Percentiles rank a stretch among this genome's conserved stretches.
Conservation (phyloP, 2,797 vertebrate genomes). For the Allobates femoralis region DNA sequence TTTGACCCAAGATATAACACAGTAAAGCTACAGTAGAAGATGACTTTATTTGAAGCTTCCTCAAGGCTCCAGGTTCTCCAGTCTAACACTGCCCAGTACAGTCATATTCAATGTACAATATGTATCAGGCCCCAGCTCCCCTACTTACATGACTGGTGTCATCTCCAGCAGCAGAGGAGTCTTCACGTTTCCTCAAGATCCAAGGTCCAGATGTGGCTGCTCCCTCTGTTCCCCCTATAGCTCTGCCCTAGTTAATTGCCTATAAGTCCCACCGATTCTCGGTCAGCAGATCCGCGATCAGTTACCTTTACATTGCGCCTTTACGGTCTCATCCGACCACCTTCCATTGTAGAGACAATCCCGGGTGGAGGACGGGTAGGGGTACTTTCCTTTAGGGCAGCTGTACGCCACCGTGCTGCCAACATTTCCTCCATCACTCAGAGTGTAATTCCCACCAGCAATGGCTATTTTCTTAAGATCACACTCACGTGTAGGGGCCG, state of each 20-base stretch:
- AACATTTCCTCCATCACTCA: neutral
- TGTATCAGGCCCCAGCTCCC: neutral
- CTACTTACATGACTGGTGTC: neutral
- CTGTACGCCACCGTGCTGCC: neutral
- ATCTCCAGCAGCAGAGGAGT: neutral
- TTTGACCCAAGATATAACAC: too few relatives aligned
- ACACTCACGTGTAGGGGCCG: neutral
- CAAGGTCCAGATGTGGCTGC: neutral
- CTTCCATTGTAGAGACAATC: neutral
- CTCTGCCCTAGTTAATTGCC: neutral
- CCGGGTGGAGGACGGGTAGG: neutral
- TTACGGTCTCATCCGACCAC: neutral
- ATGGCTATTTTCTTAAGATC: constrained; percentile 1
- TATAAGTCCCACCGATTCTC: neutral
- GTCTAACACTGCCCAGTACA: neutral
- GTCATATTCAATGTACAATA: neutral
- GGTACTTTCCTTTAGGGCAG: constrained; percentile 38
- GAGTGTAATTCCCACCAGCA: neutral
- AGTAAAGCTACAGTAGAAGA: neutral
- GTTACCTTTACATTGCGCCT: constrained; percentile 41
- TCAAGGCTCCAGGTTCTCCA: too few relatives aligned
- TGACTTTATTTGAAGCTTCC: neutral
- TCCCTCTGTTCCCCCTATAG: neutral
- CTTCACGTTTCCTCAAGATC: neutral
- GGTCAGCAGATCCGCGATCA: neutral